A percentile compares a stretch with the other conserved stretches of the same genome.
phyloP scores from a whole-genome alignment of 1,140 invertebrate species.

The Drosophila carrolli region DNA sequence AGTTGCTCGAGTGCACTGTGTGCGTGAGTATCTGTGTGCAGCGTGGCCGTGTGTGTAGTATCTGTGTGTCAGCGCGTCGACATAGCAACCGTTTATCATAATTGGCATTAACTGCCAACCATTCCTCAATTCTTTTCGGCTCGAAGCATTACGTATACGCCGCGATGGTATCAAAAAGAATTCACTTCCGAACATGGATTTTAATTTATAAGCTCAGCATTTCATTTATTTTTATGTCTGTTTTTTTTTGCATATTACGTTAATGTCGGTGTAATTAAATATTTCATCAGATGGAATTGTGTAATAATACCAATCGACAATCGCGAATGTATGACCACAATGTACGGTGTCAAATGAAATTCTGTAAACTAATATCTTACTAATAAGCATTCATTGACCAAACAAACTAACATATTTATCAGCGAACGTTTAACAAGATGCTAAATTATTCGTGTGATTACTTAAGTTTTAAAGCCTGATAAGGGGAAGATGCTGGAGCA shows the following conservation, averaged over 20 bases:
- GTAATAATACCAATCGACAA: neutral
- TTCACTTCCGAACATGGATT: conserved; percentile 11
- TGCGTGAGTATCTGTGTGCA: conserved; percentile 29
- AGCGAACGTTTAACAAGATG: neutral
- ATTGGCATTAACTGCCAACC: conserved; percentile 66
- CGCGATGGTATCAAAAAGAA: conserved; percentile 15
- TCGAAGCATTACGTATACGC: conserved; percentile 41
- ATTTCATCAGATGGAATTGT: conserved; percentile 19
- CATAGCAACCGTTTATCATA: conserved; percentile 75
- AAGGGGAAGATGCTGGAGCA: neutral
- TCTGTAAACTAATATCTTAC: too few relatives aligned
- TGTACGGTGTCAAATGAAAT: neutral
- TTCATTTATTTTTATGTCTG: neutral
- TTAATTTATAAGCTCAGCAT: neutral
- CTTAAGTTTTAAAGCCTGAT: neutral
- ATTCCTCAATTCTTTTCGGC: conserved; percentile 47
- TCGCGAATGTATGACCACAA: neutral
- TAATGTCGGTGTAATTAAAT: conserved; percentile 11
- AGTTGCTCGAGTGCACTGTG: conserved; percentile 62
- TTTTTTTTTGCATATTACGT: conserved; percentile 7
- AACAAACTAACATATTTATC: neutral
- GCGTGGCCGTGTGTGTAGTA: neutral
- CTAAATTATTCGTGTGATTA: conserved; percentile 1
- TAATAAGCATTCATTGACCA: neutral
- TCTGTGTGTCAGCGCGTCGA: conserved; percentile 20